Base-by-base conservation (phyloP, 64 coral and sea anemone genomes). In the Stichodactyla helianthus region DNA sequence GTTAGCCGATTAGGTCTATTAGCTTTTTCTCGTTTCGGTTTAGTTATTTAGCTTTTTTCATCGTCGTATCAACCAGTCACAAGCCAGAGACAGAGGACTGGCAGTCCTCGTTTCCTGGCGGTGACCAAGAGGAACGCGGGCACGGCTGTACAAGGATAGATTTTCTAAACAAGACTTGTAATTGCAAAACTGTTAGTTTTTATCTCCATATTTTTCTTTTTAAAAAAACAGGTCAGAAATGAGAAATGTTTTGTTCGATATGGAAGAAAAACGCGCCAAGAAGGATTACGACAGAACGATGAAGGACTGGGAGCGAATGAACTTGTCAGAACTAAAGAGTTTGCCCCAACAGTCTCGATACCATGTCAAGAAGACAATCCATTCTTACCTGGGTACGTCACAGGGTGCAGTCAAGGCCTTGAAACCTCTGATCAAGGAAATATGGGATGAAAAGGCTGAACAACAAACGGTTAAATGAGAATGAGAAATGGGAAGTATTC, bases 231-330 rank as follows among this genome's bases (percentile, higher is more conserved):
- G 97, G 86, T 78, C 61, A 50, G 97, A 95, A 27, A 65, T 99
- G 16, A 78, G 57, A 13, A 87, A 55, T 60, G 92, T 92, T 50
- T 77, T 83, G 50, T 79, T 92, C 51, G 85, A 68, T 63, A 81
- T 91, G 6, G 90, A 89, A 25, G 85, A 95, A 77, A 95, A 93
- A 51, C 93, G 91, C 71, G 84, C 90, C 8, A 89, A 87, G 31
- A 71, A 77, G 16, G 97, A 99, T 52, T 99, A 99, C 74, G 86
- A 99, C 5, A 87, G 97, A 91, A 95, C 97, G 27, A 71, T 92
- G 51, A 92, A 99, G 23, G 97, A 99, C 82, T 99, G 97, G 97
- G 76, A 95, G 50, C 82, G 97, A 86, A 99, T 99, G 97, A 94
- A 99, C 77, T 52, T 99, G 1, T 92, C 88, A 1, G 97, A 99